Conservation (phyloP, 2,888 invertebrate species). For the Apamea monoglypha region DNA sequence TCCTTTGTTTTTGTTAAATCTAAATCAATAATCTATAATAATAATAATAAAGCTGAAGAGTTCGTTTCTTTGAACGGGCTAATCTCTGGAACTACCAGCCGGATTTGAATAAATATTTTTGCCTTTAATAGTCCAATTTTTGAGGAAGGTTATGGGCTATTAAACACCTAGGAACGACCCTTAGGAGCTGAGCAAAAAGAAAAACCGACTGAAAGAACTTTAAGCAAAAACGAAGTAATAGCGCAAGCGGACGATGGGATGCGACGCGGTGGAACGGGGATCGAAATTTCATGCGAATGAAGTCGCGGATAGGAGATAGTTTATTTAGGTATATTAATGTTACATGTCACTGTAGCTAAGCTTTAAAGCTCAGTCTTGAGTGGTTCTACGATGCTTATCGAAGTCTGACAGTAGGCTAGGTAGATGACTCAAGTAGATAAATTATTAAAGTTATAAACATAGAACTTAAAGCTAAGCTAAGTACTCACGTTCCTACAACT, state of each 20-base stretch:
- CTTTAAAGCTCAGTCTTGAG: neutral
- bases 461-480: neutral
- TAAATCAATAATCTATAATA: neutral
- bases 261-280: neutral
- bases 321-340: constrained; percentile 3
- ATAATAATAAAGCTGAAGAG: neutral
- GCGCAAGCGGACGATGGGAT: too few relatives aligned
- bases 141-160: too few relatives aligned
- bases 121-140: neutral
- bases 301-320: neutral
- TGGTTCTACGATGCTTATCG: constrained; percentile 37
- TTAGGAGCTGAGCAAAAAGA: too few relatives aligned
- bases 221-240: neutral
- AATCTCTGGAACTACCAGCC: neutral
- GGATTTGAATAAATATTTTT: neutral
- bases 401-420: constrained; percentile 35
- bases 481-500: neutral
- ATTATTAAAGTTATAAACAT: constrained; percentile 3
- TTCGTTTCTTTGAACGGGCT: neutral
- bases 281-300: neutral
- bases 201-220: neutral
- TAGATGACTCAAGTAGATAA: constrained; percentile 32
- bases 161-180: too few relatives aligned
- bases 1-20: constrained; percentile 6
- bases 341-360: constrained; percentile 4